Base-by-base conservation (phyloP, 2,113 vertebrate genomes). In the Halichoeres trimaculatus region DNA sequence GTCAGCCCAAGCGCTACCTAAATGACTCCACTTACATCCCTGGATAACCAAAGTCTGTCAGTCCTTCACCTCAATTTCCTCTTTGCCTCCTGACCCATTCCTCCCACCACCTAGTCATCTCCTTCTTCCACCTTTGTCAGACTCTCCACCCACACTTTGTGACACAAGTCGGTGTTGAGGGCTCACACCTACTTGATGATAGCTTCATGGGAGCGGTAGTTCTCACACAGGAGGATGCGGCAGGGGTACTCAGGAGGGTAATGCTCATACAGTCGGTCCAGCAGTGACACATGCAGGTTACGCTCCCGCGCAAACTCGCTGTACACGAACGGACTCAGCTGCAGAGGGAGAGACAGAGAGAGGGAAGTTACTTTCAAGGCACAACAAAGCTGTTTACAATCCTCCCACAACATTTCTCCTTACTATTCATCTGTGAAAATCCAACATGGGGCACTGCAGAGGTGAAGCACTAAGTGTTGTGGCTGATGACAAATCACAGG, bases 321-420 rank as follows among this genome's bases (percentile, higher is more conserved):
- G 96, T 99, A 99, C 90, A 99, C 98, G 91, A 99, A 99, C 74
- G 98, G 98, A 93, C 97, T 99, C 88, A 99, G 97, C 98, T 99
- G 95, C 79, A 90, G 93, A 78, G 91, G 68, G 85, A 89, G 19
- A 3, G 10, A 86, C 60, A 64, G 17, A n/a, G 13, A 61, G 14
- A 26, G 41, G 54, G 26, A 45, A 34, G 57, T 63, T 61, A 52
- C 30, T 62, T 72, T 57, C 16, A 64, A 59, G 50, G 14, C 5
- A 66, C 17, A 10, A 58, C 12, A 43, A 22, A 45, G 20, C 11
- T n/a, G 55, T 3, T 23, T 57, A 17, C 2, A 1, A 8, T 57
- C 20, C 45, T 26, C 20, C 67, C 41, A 55, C 1, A 24, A 22
- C 17, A 2, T 10, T 22, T 62, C 22, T 69, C 14, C n/a, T 43